A percentile compares a stretch with the other conserved stretches of the same genome.
Evolutionary conservation across 2,113 vertebrate genomes (phyloP).

Genomic region (Fregata magnificens): DNA sequence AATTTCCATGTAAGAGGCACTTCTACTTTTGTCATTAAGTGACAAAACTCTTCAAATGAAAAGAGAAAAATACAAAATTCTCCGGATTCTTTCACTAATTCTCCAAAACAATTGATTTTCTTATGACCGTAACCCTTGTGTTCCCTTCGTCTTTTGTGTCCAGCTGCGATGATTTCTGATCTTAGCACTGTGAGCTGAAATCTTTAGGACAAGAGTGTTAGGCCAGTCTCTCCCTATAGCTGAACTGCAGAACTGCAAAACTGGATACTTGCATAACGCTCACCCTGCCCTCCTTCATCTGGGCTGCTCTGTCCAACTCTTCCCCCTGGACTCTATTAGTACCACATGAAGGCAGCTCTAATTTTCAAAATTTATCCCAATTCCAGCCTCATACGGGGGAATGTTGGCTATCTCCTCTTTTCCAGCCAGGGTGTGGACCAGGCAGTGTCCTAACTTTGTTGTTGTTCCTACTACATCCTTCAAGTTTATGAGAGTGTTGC

Average conservation of each 20-base stretch:
- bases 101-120: conserved; percentile 1
- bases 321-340: neutral
- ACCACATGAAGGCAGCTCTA: neutral
- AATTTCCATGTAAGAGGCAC: neutral
- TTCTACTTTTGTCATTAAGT: neutral
- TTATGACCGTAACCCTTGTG: neutral
- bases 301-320: neutral
- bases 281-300: neutral
- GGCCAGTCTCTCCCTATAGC: neutral
- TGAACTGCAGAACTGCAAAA: neutral
- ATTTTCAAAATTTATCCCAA: neutral
- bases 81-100: conserved; percentile 12
- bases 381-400: neutral
- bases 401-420: neutral
- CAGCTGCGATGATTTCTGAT: neutral
- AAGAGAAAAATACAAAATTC: neutral
- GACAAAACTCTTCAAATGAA: neutral
- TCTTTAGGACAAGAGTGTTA: neutral
- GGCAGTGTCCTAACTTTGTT: neutral
- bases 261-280: neutral
- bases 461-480: neutral
- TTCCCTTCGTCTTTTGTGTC: neutral
- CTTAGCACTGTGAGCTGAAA: neutral
- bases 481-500: neutral
- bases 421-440: neutral